Evolutionary conservation across 2,113 vertebrate species (phyloP), one percentile per base, ranked within the genome.

Genomic region (Gopherus flavomarginatus): DNA sequence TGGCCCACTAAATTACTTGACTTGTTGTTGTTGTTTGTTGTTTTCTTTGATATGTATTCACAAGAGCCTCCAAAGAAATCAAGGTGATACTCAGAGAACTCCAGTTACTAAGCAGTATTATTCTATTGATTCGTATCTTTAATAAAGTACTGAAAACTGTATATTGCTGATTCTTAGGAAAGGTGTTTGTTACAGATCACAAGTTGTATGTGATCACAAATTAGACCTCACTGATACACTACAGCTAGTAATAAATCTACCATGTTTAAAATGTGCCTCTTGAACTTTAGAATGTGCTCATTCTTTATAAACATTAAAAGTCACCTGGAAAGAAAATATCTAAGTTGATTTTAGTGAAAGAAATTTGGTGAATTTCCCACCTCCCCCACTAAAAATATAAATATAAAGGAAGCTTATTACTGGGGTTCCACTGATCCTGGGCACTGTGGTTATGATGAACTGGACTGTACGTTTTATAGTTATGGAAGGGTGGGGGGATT

Each of bases 41-140:
- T 98, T 96, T 97, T 90, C 92, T 97, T 13, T 4, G 92, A 97
- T 97, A 90, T 86, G 56, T 92, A 89, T 94, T 97, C 96, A 88
- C 94, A 97, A 97, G 90, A 44, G 11, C 69, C 93, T 97, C 52
- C 92, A 95, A 95, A 96, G 88, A 87, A 91, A 96, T 96, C 85
- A 97, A 97, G 89, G 57, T 96, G 96, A 95, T 96, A 97, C 96
- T 96, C 93, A 96, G 88, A 92, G 49, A 93, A 93, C 59, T 9
- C 0, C 88, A 92, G 75, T 89, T 93, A 87, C 83, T 91, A 49
- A 97, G 82, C 75, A 50, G 13, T 92, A 79, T 69, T 96, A 86
- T 92, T 93, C 83, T 90, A 96, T 97, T 90, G 52, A 54, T 92
- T 95, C 53, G 79, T 54, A 86, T 81, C 59, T 72, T 77, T 89